Conservation (phyloP, 2,797 vertebrate species). For the Mallotus villosus region DNA sequence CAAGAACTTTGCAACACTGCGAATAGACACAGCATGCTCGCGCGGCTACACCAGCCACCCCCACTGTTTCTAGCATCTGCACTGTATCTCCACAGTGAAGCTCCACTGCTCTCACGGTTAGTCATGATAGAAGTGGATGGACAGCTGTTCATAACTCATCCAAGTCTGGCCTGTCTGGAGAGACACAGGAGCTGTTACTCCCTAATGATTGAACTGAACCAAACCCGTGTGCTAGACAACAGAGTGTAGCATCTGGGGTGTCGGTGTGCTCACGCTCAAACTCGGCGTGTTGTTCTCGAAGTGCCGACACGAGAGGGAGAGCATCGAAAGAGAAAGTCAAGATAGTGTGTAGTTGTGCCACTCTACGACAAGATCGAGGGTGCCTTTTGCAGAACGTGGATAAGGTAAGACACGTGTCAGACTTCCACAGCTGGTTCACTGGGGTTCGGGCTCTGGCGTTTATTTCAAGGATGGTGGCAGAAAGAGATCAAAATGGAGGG, state of each 20-base stretch:
- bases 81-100: neutral
- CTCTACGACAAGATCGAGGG: conserved; percentile 44
- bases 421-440: conserved; percentile 51
- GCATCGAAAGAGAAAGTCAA: neutral
- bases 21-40: neutral
- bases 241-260: conserved; percentile 1
- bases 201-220: conserved; percentile 1
- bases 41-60: neutral
- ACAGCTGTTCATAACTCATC: conserved; percentile 34
- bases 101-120: conserved; percentile 11
- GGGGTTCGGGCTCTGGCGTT: conserved; percentile 51
- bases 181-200: neutral
- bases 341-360: conserved; percentile 4
- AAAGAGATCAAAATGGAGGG: conserved; percentile 41
- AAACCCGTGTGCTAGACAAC: neutral
- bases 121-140: conserved; percentile 20
- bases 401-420: conserved; percentile 41
- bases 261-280: neutral
- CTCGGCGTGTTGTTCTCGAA: neutral
- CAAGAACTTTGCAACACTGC: neutral
- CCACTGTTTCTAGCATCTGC: neutral
- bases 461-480: conserved; percentile 47
- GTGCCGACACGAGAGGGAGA: neutral
- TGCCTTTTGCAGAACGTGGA: conserved; percentile 39
- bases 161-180: neutral